phyloP scores from a whole-genome alignment of 2,797 vertebrate species.

The Coccyzus lansbergi region DNA sequence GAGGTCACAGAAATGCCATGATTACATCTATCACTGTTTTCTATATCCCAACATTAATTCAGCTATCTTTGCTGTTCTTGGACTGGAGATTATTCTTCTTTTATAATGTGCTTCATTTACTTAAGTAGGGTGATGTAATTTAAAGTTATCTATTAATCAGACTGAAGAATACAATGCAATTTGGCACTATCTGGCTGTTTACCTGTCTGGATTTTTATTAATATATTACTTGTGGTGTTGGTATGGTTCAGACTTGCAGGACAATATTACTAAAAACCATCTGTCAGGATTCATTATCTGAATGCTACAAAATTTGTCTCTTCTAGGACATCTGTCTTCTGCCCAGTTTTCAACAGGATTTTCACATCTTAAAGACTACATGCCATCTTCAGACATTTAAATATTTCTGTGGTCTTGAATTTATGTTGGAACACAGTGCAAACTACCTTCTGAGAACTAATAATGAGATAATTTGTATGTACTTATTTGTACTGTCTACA shows the following conservation, averaged over 20 bases:
- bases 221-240: not conserved
- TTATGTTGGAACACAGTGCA: not conserved
- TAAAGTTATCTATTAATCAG: not conserved
- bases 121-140: not conserved
- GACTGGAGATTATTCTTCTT: not conserved
- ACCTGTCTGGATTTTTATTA: not conserved
- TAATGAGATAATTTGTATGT: not conserved
- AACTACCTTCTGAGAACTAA: not conserved
- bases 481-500: not conserved
- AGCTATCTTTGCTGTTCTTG: not conserved
- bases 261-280: not conserved
- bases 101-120: conserved; percentile 13
- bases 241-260: not conserved
- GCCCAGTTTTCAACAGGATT: not conserved
- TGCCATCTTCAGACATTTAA: not conserved
- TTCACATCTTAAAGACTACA: not conserved
- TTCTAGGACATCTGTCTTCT: not conserved
- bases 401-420: not conserved
- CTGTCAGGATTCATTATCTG: not conserved
- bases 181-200: not conserved
- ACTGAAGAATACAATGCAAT: not conserved
- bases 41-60: not conserved
- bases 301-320: not conserved
- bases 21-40: not conserved
- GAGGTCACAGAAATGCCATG: not conserved